Base-by-base conservation (phyloP, 1,140 invertebrate species). In the Schlechtendalia chinensis region DNA sequence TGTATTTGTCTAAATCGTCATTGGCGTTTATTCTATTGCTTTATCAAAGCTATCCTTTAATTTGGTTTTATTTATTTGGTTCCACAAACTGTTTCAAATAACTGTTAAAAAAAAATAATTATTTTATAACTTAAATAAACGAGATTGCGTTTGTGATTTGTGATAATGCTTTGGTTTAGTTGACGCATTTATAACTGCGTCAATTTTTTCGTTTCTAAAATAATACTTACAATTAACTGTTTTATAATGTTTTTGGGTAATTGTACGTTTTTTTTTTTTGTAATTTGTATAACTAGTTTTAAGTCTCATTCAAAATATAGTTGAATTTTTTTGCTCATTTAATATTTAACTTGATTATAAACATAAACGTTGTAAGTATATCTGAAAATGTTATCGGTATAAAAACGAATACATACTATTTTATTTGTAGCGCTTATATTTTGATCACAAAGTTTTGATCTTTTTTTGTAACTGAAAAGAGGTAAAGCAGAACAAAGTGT, bases 391-490 rank as follows among this genome's bases (percentile, higher is more conserved):
- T 14, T 67, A 67, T 67, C 12, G 63, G 19, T 10, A n/a, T n/a
- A 39, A 39, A 39, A 67, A 67, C 17, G 17, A n/a, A n/a, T 29
- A 67, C 32, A 19, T 39, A 16, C 14, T 47, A 12, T 69, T 69
- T 69, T 45, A n/a, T 47, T n/a, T n/a, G n/a, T n/a, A 65, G 63
- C n/a, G 32, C 32, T 45, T 65, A 65, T 8, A 39, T 39, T 39
- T n/a, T 14, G 27, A 14, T 10, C 19, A 27, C 29, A 10, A 10
- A 19, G n/a, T n/a, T n/a, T n/a, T n/a, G 19, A 39, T n/a, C 32
- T 65, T 65, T 65, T 65, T 65, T 39, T 45, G 19, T 19, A 39
- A 65, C 19, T 39, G n/a, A 65, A 65, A 65, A 65, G 32, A 8
- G n/a, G 32, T 65, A n/a, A n/a, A 14, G 10, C n/a, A 11, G 19